Evolutionary conservation across 2,113 vertebrate species (phyloP), one percentile per base, ranked within the genome.

Genomic region (Strix aluco): DNA sequence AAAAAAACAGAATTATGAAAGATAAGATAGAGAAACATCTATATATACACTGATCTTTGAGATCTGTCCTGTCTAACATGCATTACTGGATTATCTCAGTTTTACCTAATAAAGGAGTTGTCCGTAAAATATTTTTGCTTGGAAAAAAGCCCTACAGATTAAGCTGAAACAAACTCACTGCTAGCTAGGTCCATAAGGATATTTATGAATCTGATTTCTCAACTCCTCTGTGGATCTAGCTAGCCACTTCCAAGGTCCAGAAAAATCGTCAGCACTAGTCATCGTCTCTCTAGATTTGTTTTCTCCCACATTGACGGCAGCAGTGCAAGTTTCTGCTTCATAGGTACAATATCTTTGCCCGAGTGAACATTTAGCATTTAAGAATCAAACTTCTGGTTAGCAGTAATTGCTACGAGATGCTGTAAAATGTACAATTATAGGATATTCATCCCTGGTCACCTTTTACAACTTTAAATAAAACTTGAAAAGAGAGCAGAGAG

Each of bases 1-100:
- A 18, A 88, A 90, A 95, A 92, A 78, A 10, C 25, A 91, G 70
- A 92, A 91, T 92, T 80, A 40, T 93, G 57, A 96, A 96, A 83
- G 58, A 92, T 92, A 88, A 73, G 71, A 80, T 14, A 67, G 38
- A 89, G 82, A 84, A 80, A 77, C 59, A 88, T 95, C 70, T 86
- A 62, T 73, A 90, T 62, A 55, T 81, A 81, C 19, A 81, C 21
- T 58, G 81, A 85, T 78, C 77, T 93, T 96, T 69, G 40, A 87
- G 81, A 65, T 91, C 73, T 80, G 38, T 77, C 70, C 79, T 58
- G 29, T 72, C 52, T 90, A 51, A 87, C 63, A 32, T 5, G 17
- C n/a, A 47, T 20, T 63, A 80, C 22, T 69, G 81, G 30, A 75
- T 71, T 67, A 67, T 57, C 69, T 36, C 61, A 44, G 77, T 18